Conservation (phyloP, 2,113 vertebrate species). For the Daubentonia madagascariensis region DNA sequence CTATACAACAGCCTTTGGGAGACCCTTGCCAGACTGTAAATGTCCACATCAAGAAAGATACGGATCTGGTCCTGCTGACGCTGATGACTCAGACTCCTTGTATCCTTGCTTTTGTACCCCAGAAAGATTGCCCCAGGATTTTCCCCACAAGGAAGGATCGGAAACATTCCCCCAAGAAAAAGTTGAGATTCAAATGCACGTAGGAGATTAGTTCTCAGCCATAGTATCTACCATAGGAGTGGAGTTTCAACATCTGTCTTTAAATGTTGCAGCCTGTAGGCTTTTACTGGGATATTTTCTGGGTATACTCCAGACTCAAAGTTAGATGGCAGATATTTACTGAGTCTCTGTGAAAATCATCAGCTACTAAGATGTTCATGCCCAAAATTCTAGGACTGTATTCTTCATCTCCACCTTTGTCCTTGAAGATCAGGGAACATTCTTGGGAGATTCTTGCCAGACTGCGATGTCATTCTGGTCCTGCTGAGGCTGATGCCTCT, state of each 20-base stretch:
- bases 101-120: background rate
- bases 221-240: background rate
- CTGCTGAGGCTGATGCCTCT: background rate
- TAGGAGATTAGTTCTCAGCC: background rate
- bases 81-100: background rate
- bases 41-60: too few relatives aligned
- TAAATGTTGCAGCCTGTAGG: background rate
- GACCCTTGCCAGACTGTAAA: background rate
- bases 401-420: background rate
- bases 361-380: background rate
- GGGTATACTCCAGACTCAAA: background rate
- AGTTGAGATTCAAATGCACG: background rate
- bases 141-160: background rate
- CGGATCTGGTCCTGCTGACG: accelerated
- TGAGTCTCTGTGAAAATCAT: background rate
- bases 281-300: background rate
- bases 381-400: background rate
- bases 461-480: accelerated
- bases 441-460: background rate
- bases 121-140: background rate
- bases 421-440: background rate
- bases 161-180: background rate
- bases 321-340: background rate
- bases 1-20: background rate
- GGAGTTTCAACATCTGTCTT: background rate